Conservation (phyloP, 2,113 vertebrate genomes). For the Nanorana parkeri region DNA sequence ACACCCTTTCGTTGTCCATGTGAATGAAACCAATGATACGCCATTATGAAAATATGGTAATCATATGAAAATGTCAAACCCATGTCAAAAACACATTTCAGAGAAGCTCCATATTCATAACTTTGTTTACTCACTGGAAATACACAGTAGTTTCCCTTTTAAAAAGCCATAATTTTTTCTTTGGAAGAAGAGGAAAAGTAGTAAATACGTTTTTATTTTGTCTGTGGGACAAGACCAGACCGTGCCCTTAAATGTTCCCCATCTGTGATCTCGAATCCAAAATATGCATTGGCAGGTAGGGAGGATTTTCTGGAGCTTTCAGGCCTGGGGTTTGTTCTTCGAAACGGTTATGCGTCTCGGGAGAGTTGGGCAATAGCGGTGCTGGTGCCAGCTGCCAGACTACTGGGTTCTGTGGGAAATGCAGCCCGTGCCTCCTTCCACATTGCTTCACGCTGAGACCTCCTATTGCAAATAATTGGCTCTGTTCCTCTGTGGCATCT, state of each 20-base stretch:
- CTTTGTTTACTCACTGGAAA: no score
- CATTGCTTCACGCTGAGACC: slow-evolving; percentile 2
- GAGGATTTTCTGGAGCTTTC: neutral
- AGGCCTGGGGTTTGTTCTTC: neutral
- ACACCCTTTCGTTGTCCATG: no score
- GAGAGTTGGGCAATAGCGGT: neutral
- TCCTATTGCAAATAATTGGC: neutral
- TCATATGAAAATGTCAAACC: no score
- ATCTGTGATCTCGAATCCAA: no score
- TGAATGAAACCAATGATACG: no score
- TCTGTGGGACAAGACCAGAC: neutral
- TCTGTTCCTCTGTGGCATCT: neutral
- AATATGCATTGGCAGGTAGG: neutral
- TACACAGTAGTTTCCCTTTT: no score
- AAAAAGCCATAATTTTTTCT: neutral
- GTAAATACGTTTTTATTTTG: neutral
- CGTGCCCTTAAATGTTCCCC: neutral
- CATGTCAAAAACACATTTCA: no score
- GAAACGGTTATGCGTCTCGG: neutral
- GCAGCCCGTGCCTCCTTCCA: neutral
- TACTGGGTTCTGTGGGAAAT: slow-evolving; percentile 42
- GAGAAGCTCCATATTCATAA: no score
- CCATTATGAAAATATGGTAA: no score
- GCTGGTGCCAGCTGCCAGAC: slow-evolving; percentile 20
- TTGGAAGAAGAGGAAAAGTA: neutral